Percentiles rank a stretch among this genome's conserved stretches.
Conservation (phyloP, 2,888 invertebrate genomes). For the Ectemnius continuus region DNA sequence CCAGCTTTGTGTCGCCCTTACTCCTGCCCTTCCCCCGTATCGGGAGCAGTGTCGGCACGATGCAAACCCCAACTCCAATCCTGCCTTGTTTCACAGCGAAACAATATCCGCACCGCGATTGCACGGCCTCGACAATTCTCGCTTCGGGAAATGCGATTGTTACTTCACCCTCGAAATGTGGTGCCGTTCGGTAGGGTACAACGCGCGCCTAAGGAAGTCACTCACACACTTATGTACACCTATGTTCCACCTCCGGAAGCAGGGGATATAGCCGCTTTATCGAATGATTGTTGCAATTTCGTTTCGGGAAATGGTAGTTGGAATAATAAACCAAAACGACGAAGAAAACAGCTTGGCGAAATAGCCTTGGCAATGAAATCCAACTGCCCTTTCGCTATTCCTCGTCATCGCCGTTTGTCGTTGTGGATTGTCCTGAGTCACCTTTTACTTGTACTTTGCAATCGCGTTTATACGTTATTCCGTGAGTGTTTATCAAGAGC, state of each 20-base stretch:
- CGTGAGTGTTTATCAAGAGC: too few species aligned
- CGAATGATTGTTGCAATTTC: slow-evolving; percentile 49
- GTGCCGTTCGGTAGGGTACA: slow-evolving; percentile 43
- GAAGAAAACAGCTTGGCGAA: too few species aligned
- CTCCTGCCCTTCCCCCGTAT: slow-evolving; percentile 14
- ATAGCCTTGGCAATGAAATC: too few species aligned
- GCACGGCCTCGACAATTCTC: slow-evolving; percentile 74
- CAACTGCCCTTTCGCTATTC: too few species aligned
- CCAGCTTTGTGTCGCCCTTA: background rate
- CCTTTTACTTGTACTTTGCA: too few species aligned
- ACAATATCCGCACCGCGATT: slow-evolving; percentile 77
- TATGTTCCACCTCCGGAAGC: slow-evolving; percentile 45
- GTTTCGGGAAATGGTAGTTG: slow-evolving; percentile 18
- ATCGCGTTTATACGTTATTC: too few species aligned
- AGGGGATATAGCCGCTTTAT: slow-evolving; percentile 54
- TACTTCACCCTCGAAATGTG: slow-evolving; percentile 59
- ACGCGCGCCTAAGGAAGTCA: slow-evolving; percentile 57
- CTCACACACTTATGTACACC: slow-evolving; percentile 56
- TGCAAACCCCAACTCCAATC: slow-evolving; percentile 20
- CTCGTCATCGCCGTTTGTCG: background rate
- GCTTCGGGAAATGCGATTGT: slow-evolving; percentile 74
- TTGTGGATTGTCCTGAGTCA: background rate
- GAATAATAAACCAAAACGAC: slow-evolving; percentile 7
- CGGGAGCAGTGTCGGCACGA: slow-evolving; percentile 54
- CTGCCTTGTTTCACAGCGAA: slow-evolving; percentile 63